Evolutionary conservation across 2,888 invertebrate species (phyloP), one percentile per base, ranked within the genome.

Genomic region (Flexamia atlantica): DNA sequence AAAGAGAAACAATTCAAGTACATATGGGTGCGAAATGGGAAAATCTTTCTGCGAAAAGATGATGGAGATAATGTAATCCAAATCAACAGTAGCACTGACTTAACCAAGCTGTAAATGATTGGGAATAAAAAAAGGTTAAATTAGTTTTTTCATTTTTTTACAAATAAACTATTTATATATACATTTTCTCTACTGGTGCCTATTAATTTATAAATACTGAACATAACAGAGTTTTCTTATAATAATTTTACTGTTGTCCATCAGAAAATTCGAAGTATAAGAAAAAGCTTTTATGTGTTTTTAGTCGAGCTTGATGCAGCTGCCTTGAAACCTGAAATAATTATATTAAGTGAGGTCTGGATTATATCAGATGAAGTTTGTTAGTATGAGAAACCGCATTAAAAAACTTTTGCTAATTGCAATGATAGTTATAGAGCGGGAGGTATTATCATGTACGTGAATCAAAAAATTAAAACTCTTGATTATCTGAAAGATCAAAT

Each of bases 231-330:
- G n/a, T n/a, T n/a, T n/a, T n/a, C n/a, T n/a, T n/a, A n/a, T n/a
- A 40, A 7, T 30, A 25, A 72, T n/a, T 72, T 28, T n/a, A 36
- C 30, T 32, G 20, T 72, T 32, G 32, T 72, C 5, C 40, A 40
- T 40, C 74, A 72, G 10, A 72, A 72, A 4, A 72, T 72, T 17
- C 32, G 74, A 23, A 72, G 74, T 72, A 72, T 72, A 10, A 72
- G 74, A 32, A 32, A n/a, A 72, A 72, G 12, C 40, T 25, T 72
- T 72, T 2, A 72, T 72, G 17, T 72, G 14, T 72, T 72, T 72
- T 20, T 57, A 20, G n/a, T 23, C n/a, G 57, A 57, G 57, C 23
- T 57, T 40, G 40, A 40, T 9, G 40, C 40, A 40, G 12, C 5
- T 9, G 5, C 7, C 12, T 12, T 9, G 12, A 40, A 20, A 20